Evolutionary conservation across 2,113 vertebrate species (phyloP), one percentile per base, ranked within the genome.

Genomic region (Micronycteris hirsuta): DNA sequence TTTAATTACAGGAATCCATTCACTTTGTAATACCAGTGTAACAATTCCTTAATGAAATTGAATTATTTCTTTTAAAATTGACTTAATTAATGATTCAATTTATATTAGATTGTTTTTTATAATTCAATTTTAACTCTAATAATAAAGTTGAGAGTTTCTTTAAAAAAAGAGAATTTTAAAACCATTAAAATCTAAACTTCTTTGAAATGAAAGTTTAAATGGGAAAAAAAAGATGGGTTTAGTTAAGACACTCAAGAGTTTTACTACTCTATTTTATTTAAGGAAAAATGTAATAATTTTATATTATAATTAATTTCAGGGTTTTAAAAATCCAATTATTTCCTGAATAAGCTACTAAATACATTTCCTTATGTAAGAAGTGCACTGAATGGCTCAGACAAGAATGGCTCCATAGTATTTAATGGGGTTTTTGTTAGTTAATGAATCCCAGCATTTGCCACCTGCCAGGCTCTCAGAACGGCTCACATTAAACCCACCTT

Each of bases 61-160:
- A 98, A 97, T 97, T 95, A 96, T 98, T 98, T 97, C 97, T 89
- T 96, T 98, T 92, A 74, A 97, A 97, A 93, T 97, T 98, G 97
- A 96, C 97, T 98, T 98, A 98, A 98, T 98, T 98, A 98, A 98
- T 98, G 92, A 98, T 98, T 98, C 96, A 87, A 43, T 94, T 98
- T 98, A 94, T 92, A 86, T 97, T 93, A 96, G 91, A 97, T 96
- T 97, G 96, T 98, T 98, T 97, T 97, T 97, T 98, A 97, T 92
- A 98, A 97, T 98, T 92, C 81, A 95, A 96, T 97, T 97, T 97
- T 97, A 94, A 92, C 70, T 96, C 91, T 86, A 88, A 98, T 98
- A 90, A 92, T 96, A 96, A 96, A 97, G 91, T 97, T 96, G 97
- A 96, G 97, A 89, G 83, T 97, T 93, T 96, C 97, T 98, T 96